Base-by-base conservation (phyloP, 2,113 vertebrate genomes). In the Turdus rufiventris region DNA sequence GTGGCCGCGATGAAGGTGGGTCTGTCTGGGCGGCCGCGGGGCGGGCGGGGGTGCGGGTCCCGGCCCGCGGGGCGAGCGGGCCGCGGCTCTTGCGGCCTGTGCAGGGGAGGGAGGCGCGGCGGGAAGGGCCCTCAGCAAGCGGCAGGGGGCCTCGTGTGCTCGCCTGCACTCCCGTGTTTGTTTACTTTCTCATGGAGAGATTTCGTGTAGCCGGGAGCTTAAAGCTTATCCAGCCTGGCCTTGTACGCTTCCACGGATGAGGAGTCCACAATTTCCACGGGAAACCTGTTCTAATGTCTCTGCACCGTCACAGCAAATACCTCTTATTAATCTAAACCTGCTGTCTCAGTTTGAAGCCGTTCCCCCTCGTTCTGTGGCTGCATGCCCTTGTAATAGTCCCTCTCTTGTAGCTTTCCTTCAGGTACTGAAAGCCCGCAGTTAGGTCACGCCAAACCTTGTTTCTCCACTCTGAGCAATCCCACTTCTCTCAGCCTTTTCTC, bases 1-100 rank as follows among this genome's bases (percentile, higher is more conserved):
- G 83, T 21, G 31, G 79, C 48, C 60, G 90, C 34, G 74, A 97
- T 97, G 97, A 95, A 96, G 96, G 96, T 96, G 85, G 85, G 87
- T 36, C 14, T 2, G 87, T 36, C 14, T 2, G n/a, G 3, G 48
- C 14, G 47, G 47, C 21, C 47, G 47, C 47, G 47, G 21, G 43
- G 48, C 48, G 48, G 48, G 14, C 50, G 50, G 26, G 47, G 36
- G 18, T 40, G 71, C 14, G 21, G 48, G 21, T 18, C 25, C 38
- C 3, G n/a, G 12, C 14, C 34, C 14, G 36, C 10, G 14, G 54
- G 13, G 2, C 2, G 45, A 12, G 23, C 42, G 14, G 40, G 24
- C 8, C 11, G 43, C 18, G 58, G 6, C 23, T 36, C 65, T 18
- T 17, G 71, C 8, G 45, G 90, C 82, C 61, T 24, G 33, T 12